Evolutionary conservation across 2,797 vertebrate genomes (phyloP).

Genomic region (Myripristis murdjan): DNA sequence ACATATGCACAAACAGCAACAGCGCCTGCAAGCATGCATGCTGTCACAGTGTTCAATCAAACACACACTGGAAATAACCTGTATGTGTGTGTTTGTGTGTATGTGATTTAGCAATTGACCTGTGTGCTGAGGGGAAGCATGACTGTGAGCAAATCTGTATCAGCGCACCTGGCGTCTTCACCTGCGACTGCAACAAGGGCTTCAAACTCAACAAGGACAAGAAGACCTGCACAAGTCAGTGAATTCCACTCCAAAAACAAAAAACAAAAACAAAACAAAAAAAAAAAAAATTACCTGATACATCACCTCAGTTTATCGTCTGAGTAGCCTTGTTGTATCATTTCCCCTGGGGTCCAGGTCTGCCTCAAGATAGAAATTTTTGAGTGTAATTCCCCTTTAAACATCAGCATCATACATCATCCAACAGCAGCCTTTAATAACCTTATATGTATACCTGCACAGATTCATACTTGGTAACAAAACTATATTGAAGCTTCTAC

Average conservation of each 20-base stretch:
- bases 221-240: conserved; percentile 81
- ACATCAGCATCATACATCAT: no score
- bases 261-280: no score
- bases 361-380: background rate
- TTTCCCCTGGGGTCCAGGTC: background rate
- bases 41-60: background rate
- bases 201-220: conserved; percentile 88
- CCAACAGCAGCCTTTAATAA: background rate
- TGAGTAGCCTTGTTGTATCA: background rate
- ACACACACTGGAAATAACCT: conserved; percentile 65
- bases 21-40: background rate
- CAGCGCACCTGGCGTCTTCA: conserved; percentile 84
- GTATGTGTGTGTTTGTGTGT: conserved; percentile 41
- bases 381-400: no score
- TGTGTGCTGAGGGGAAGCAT: conserved; percentile 88
- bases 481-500: no score
- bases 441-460: conserved; percentile 42
- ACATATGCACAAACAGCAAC: no score
- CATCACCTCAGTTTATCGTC: background rate
- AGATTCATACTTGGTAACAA: no score
- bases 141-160: conserved; percentile 92
- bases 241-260: background rate
- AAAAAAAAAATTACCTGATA: background rate
- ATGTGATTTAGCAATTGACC: conserved; percentile 84
- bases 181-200: conserved; percentile 86